phyloP scores from a whole-genome alignment of 2,797 vertebrate species.

The Sardinella longiceps region DNA sequence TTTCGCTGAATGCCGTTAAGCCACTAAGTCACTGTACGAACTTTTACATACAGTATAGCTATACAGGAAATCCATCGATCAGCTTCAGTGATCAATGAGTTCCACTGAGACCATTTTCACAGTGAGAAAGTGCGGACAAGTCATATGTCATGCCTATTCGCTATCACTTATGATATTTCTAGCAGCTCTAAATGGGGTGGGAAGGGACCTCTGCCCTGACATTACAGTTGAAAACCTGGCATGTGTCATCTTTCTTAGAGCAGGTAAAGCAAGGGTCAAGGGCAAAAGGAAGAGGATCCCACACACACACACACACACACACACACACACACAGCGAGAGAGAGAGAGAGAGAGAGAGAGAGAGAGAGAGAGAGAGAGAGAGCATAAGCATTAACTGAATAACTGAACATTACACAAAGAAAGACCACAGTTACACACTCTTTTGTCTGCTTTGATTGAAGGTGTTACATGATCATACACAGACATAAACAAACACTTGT shows the following conservation, averaged over 20 bases:
- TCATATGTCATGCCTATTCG: constrained; percentile 9
- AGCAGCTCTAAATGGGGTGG: neutral
- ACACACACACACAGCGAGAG: neutral
- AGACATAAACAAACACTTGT: neutral
- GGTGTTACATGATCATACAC: neutral
- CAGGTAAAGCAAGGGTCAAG: neutral
- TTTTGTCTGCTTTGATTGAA: neutral
- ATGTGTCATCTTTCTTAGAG: neutral
- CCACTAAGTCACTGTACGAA: neutral
- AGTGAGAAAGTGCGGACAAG: neutral
- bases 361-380: no score
- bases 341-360: no score
- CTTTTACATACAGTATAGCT: neutral
- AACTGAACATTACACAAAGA: neutral
- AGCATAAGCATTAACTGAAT: no score
- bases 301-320: neutral
- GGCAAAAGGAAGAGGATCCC: neutral
- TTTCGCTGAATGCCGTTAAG: neutral
- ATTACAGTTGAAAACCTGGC: neutral
- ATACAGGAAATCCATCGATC: constrained; percentile 1
- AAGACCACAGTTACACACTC: neutral
- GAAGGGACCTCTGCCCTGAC: neutral
- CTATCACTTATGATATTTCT: neutral
- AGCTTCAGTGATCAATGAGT: neutral
- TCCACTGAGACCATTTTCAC: constrained; percentile 27